Base-by-base conservation (phyloP, 2,888 invertebrate species). In the Orthosia incerta region DNA sequence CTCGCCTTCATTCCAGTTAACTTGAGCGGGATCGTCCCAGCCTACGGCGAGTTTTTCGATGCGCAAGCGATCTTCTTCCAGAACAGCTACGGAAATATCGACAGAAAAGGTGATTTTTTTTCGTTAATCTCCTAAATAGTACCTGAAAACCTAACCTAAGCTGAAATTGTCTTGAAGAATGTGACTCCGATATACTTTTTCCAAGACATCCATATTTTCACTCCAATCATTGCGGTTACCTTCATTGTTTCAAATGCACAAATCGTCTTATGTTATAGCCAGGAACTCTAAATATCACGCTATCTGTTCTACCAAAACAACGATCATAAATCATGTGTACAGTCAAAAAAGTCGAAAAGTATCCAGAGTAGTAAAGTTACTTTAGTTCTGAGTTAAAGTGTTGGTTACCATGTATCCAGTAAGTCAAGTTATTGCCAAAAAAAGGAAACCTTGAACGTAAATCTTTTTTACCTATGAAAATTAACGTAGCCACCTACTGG, bases 1-100 rank as follows among this genome's bases (percentile, higher is more conserved):
- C 56, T 97, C 97, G 18, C 97, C 96, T 74, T 97, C 97, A 11
- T 98, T 98, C 99, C 99, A 99, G 92, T 89, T 95, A 13, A 98
- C 98, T 92, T 98, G 97, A 0, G 98, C 98, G 0, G 98, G 98
- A 92, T 98, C 98, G 83, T 98, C 97, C 96, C 96, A 96, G 9
- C 96, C 96, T 15, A 97, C 98, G 0, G 98, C 97, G 87, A 98
- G 93, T 89, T 98, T 97, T 89, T 98, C 98, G 89, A 98, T 98
- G 88, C 97, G 97, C 92, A 97, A 97, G 76, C 98, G 96, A 87
- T 98, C 98, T 91, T 97, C 97, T 88, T 98, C 98, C 82, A 98
- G 87, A 86, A 97, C 96, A 74, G 97, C 98, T 85, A 66, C 23
- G 51, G 26, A 48, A 65, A 81, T 0, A 63, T 12, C 4, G 18